Evolutionary conservation across 1,140 invertebrate genomes (phyloP).

Genomic region (Hylaeus anthracinus): DNA sequence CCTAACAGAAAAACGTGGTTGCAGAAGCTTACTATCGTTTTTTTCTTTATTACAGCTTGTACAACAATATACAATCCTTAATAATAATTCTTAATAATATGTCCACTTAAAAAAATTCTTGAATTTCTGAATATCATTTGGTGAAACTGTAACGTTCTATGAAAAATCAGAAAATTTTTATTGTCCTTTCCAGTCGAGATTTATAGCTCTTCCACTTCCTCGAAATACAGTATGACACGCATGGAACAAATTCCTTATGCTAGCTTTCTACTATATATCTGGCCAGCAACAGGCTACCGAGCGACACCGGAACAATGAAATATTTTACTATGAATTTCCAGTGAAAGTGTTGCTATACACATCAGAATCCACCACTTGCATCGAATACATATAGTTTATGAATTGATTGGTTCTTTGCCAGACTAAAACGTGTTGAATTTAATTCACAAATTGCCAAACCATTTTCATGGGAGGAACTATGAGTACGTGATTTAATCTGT

Average conservation of each 20-base stretch:
- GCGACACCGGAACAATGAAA: not conserved
- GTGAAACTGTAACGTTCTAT: too few species aligned
- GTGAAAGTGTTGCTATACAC: not conserved
- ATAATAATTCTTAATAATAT: too few species aligned
- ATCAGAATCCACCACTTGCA: not conserved
- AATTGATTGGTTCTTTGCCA: not conserved
- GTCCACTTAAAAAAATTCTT: too few species aligned
- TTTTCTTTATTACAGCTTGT: too few species aligned
- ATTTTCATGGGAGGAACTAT: not conserved
- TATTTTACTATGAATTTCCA: not conserved
- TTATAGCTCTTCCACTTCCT: not conserved
- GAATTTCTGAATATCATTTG: too few species aligned
- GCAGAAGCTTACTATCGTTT: too few species aligned
- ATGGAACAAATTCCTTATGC: not conserved
- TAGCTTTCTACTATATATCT: not conserved
- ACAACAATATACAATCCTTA: too few species aligned
- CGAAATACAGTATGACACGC: not conserved
- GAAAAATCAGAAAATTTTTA: not conserved
- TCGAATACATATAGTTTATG: not conserved
- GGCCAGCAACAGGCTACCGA: conserved; percentile 2
- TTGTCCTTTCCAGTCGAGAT: not conserved
- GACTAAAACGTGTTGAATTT: not conserved
- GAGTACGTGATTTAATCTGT: not conserved
- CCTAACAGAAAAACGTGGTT: too few species aligned
- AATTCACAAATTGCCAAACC: too few species aligned